A percentile compares a stretch with the other conserved stretches of the same genome.
phyloP scores from a whole-genome alignment of 1,140 invertebrate species.

The Telenomus remus region DNA sequence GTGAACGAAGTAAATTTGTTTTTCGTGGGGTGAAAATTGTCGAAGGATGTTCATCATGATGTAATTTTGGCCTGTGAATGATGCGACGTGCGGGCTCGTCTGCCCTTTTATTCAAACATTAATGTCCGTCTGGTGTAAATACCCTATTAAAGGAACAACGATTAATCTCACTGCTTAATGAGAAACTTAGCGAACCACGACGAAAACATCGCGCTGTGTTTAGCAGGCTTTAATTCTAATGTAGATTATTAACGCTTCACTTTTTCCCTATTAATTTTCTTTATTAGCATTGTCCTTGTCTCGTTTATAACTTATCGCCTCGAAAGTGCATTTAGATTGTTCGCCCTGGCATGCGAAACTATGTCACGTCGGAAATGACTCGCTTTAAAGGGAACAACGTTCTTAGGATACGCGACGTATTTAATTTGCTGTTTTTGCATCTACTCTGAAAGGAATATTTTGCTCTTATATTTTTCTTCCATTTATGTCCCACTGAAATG shows the following conservation, averaged over 20 bases:
- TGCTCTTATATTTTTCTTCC: background rate
- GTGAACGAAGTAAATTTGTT: background rate
- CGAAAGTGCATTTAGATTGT: conserved; percentile 6
- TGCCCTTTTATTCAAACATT: conserved; percentile 34
- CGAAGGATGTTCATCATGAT: background rate
- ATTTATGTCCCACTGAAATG: no score
- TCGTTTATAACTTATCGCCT: conserved; percentile 44
- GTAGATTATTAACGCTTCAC: conserved; percentile 46
- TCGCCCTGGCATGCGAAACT: conserved; percentile 10
- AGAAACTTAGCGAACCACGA: conserved; percentile 57
- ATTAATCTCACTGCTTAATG: conserved; percentile 57
- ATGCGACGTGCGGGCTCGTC: conserved; percentile 30
- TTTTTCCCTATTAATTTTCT: conserved; percentile 54
- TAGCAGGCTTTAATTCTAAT: conserved; percentile 55
- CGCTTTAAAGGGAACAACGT: conserved; percentile 8
- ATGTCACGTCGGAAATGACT: conserved; percentile 38
- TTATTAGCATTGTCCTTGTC: conserved; percentile 30
- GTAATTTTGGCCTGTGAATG: conserved; percentile 18
- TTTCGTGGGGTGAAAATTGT: background rate
- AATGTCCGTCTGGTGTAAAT: conserved; percentile 51
- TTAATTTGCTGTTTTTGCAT: conserved; percentile 40
- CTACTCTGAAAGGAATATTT: conserved; percentile 11
- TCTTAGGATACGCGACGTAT: conserved; percentile 11
- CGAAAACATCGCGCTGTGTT: conserved; percentile 47
- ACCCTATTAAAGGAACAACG: conserved; percentile 37